Evolutionary conservation across 2,888 invertebrate species (phyloP).

Genomic region (Unio delphinus): DNA sequence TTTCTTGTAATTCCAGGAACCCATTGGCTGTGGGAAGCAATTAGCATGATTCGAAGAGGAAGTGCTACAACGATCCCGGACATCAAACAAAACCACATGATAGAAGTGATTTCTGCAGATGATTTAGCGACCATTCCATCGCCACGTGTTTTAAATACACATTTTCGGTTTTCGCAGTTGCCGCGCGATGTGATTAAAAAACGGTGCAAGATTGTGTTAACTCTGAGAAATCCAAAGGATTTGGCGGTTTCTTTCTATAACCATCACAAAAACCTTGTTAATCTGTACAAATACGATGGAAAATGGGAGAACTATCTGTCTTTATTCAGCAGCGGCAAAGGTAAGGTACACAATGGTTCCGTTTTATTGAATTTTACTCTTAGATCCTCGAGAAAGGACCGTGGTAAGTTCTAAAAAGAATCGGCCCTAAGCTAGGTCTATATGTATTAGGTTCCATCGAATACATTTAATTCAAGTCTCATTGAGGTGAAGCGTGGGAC

Average conservation of each 20-base stretch:
- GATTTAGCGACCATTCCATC: slow-evolving; percentile 11
- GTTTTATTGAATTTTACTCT: too few species aligned
- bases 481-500: too few species aligned
- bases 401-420: too few species aligned
- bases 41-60: slow-evolving; percentile 16
- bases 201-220: slow-evolving; percentile 15
- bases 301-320: slow-evolving; percentile 18
- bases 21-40: slow-evolving; percentile 26
- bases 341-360: neutral
- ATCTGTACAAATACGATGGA: slow-evolving; percentile 15
- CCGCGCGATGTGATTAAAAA: slow-evolving; percentile 13
- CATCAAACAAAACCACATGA: slow-evolving; percentile 14
- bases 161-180: slow-evolving; percentile 11
- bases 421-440: too few species aligned
- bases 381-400: too few species aligned
- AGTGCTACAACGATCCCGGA: slow-evolving; percentile 18
- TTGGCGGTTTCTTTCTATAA: slow-evolving; percentile 20
- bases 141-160: slow-evolving; percentile 23
- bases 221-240: slow-evolving; percentile 24
- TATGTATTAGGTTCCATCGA: too few species aligned
- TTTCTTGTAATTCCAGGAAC: slow-evolving; percentile 10
- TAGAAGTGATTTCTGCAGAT: slow-evolving; percentile 12
- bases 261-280: slow-evolving; percentile 6
- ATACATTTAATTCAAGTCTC: too few species aligned
- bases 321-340: slow-evolving; percentile 9